phyloP scores from a whole-genome alignment of 2,888 invertebrate genomes.

The Geotrupes spiniger region DNA sequence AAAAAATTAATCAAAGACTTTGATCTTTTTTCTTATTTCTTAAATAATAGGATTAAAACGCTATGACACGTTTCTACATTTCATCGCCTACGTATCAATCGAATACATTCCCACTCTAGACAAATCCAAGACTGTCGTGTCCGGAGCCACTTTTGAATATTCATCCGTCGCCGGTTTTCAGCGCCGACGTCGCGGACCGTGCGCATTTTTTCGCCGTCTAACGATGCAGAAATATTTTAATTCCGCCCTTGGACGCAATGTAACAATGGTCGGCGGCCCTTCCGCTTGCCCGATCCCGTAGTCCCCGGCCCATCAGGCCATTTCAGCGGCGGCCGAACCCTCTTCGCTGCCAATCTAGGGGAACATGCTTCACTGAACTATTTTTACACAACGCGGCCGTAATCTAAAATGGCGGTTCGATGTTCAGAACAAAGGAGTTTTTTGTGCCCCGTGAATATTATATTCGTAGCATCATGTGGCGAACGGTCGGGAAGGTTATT shows the following conservation, averaged over 20 bases:
- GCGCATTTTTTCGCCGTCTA: neutral
- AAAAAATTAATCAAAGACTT: no score
- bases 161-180: no score
- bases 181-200: neutral
- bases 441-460: constrained; percentile 34
- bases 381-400: constrained; percentile 48
- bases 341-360: constrained; percentile 47
- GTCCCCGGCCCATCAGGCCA: constrained; percentile 41
- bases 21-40: no score
- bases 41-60: no score
- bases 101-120: no score
- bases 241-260: constrained; percentile 31
- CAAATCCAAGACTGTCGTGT: no score
- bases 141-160: no score
- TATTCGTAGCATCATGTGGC: constrained; percentile 28
- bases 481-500: constrained; percentile 30
- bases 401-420: constrained; percentile 48
- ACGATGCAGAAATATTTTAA: constrained; percentile 21
- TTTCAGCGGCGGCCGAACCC: constrained; percentile 39
- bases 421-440: constrained; percentile 41
- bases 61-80: no score
- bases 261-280: constrained; percentile 38
- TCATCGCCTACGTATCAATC: no score
- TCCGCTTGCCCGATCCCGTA: constrained; percentile 41
- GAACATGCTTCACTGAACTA: constrained; percentile 50